Conservation (phyloP, 2,797 vertebrate genomes). For the Myotis myotis region DNA sequence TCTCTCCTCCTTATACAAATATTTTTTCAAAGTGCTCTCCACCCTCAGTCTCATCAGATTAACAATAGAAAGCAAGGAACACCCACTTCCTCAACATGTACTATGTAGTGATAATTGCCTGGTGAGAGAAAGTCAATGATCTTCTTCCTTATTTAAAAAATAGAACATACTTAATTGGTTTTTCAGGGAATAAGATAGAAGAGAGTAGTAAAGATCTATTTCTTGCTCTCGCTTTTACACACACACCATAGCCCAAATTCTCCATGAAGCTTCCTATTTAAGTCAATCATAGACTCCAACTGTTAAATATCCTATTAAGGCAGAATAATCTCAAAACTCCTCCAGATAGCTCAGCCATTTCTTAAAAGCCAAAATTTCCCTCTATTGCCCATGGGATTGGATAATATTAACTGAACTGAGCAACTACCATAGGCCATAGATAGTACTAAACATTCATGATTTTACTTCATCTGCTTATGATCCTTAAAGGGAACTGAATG, state of each 20-base stretch:
- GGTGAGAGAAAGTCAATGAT: background rate
- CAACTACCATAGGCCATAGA: background rate
- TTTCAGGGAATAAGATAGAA: background rate
- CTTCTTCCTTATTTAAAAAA: slow-evolving; percentile 48
- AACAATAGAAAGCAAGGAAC: slow-evolving; percentile 65
- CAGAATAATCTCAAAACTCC: background rate
- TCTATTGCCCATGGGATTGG: background rate
- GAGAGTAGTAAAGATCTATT: background rate
- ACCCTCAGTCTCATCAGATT: slow-evolving; percentile 54
- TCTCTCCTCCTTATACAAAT: slow-evolving; percentile 74
- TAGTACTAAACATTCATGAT: background rate
- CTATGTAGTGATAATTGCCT: background rate
- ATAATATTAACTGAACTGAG: background rate
- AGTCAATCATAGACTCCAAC: background rate
- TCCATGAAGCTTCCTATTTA: background rate
- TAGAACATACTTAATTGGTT: background rate
- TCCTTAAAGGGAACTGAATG: background rate
- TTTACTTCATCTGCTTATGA: background rate
- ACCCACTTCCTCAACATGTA: slow-evolving; percentile 67
- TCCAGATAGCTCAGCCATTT: background rate
- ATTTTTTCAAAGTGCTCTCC: slow-evolving; percentile 69
- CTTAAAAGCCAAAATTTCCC: background rate
- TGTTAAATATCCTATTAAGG: background rate
- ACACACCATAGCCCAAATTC: background rate
- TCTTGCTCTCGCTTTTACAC: background rate